A percentile compares a stretch with the other conserved stretches of the same genome.
Conservation (phyloP, 2,797 vertebrate genomes). For the Ptychadena robeensis region DNA sequence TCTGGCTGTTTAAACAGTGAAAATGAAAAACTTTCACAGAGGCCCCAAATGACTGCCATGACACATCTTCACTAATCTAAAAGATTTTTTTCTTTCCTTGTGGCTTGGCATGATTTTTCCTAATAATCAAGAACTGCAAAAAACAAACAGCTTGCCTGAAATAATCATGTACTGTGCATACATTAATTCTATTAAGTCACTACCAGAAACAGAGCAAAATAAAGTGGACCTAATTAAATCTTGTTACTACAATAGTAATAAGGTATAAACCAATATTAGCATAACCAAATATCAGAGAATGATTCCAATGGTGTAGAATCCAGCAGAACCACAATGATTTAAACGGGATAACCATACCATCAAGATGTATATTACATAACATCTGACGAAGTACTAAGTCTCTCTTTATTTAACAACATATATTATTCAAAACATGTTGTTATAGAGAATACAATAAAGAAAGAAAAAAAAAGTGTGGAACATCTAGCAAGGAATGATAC, state of each 20-base stretch:
- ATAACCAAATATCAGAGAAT: background rate
- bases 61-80: background rate
- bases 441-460: too few relatives aligned
- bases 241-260: background rate
- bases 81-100: background rate
- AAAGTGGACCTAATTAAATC: background rate
- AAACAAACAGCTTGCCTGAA: background rate
- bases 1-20: constrained; percentile 20
- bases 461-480: too few relatives aligned
- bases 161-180: background rate
- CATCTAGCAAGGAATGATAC: too few relatives aligned
- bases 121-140: background rate
- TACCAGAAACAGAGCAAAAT: background rate
- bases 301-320: too few relatives aligned
- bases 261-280: background rate
- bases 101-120: background rate
- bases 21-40: background rate
- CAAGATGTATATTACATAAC: too few relatives aligned
- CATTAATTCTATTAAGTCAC: background rate
- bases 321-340: too few relatives aligned
- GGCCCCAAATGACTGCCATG: background rate
- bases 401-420: too few relatives aligned
- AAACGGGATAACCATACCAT: too few relatives aligned
- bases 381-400: too few relatives aligned
- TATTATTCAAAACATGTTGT: too few relatives aligned